Evolutionary conservation across 2,797 vertebrate species (phyloP).

Genomic region (Neosalanx taihuensis): DNA sequence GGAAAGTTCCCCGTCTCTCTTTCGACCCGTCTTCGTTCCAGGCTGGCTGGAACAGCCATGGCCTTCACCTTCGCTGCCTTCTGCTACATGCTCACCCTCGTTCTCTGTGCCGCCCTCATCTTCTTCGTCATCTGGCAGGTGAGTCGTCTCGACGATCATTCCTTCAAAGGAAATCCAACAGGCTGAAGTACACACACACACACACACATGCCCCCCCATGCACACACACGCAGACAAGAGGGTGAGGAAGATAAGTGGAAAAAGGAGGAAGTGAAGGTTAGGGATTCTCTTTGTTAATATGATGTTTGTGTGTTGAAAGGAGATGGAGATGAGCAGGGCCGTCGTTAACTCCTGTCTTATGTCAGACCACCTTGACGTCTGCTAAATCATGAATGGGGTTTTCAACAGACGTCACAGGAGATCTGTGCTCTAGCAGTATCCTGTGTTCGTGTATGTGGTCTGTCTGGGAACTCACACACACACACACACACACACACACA

Average conservation of each 20-base stretch:
- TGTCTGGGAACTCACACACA: too few relatives aligned
- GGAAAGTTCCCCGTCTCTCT: constrained; percentile 64
- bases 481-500: constrained; percentile 40
- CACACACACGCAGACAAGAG: constrained; percentile 41
- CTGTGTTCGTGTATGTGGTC: constrained; percentile 17
- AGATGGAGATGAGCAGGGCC: constrained; percentile 17
- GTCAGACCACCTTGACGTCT: constrained; percentile 32
- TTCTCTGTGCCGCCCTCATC: constrained; percentile 86
- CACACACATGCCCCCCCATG: constrained; percentile 44
- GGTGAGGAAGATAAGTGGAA: too few relatives aligned
- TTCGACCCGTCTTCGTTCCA: constrained; percentile 73
- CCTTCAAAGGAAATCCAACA: background rate
- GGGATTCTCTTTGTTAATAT: background rate
- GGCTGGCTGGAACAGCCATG: constrained; percentile 80
- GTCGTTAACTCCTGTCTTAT: constrained; percentile 37
- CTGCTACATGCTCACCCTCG: constrained; percentile 83
- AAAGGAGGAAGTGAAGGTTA: too few relatives aligned
- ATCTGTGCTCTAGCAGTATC: constrained; percentile 37
- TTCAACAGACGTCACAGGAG: constrained; percentile 56
- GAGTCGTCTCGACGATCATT: constrained; percentile 42
- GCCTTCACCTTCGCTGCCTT: constrained; percentile 85
- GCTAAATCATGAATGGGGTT: constrained; percentile 58
- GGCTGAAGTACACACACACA: constrained; percentile 6
- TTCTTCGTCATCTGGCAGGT: constrained; percentile 91
- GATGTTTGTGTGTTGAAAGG: background rate